These are phyloP conservation scores for Poeciliopsis infans DNA, from an alignment of 2,797 vertebrate species.

Conservation along the genomic window DNA sequence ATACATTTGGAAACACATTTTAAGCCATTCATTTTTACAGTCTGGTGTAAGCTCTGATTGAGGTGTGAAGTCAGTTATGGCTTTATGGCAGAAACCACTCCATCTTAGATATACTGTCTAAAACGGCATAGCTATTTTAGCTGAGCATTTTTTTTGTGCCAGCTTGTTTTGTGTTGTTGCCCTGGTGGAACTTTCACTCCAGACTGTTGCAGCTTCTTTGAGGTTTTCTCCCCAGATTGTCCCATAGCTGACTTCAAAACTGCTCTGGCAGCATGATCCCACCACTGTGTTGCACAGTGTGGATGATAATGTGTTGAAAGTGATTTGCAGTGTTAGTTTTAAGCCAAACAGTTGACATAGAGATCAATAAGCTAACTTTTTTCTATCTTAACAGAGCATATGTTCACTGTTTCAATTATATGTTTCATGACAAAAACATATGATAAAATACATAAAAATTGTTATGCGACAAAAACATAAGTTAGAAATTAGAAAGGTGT, in stretches of 20 bases:
- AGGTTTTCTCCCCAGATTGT: neutral
- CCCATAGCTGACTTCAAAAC: neutral
- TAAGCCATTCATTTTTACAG: neutral
- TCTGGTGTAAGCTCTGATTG: neutral
- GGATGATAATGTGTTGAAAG: neutral
- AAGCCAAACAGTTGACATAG: neutral
- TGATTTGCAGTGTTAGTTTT: neutral
- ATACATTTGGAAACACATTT: neutral
- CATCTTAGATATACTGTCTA: neutral
- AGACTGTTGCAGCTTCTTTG: neutral
- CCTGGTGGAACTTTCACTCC: neutral
- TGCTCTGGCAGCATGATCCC: neutral
- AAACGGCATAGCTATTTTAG: no score
- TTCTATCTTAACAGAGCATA: neutral
- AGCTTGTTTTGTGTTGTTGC: neutral
- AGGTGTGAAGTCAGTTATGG: neutral
- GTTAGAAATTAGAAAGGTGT: neutral
- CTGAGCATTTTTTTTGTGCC: neutral
- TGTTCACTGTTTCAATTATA: neutral
- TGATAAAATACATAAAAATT: neutral
- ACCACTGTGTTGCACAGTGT: neutral
- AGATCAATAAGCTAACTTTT: neutral
- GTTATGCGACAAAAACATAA: neutral
- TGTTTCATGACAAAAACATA: conserved; percentile 12
- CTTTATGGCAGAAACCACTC: neutral